Evolutionary conservation across 2,888 invertebrate species (phyloP).

Genomic region (Dryococelus australis): DNA sequence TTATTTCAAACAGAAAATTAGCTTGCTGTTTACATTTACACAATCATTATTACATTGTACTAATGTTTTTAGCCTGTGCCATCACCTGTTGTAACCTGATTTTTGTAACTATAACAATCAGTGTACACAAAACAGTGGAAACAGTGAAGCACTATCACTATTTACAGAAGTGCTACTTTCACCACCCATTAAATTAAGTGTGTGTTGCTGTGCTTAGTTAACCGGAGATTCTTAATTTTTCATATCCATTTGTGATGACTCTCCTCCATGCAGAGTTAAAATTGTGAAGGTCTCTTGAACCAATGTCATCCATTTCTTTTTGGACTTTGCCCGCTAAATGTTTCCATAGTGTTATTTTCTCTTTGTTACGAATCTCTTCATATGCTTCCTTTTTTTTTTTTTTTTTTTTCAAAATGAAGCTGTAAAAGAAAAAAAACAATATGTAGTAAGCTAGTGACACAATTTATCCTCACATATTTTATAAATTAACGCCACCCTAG

Average conservation of each 20-base stretch:
- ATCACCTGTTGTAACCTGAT: neutral
- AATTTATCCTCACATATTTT: too few relatives aligned
- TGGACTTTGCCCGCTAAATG: neutral
- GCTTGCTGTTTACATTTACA: too few relatives aligned
- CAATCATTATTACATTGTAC: neutral
- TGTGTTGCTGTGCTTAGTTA: neutral
- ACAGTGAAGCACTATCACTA: neutral
- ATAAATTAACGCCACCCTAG: too few relatives aligned
- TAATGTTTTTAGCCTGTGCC: neutral
- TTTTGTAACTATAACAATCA: neutral
- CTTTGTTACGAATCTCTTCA: neutral
- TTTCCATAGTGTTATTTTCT: neutral
- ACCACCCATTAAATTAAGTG: neutral
- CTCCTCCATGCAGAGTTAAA: neutral
- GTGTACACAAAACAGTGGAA: too few relatives aligned
- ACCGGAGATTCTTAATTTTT: neutral
- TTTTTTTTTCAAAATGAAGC: neutral
- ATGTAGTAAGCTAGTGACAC: neutral
- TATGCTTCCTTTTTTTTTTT: neutral
- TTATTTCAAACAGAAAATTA: too few relatives aligned
- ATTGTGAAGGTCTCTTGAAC: neutral
- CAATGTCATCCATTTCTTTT: neutral
- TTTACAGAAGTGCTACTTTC: neutral
- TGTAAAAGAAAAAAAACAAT: neutral
- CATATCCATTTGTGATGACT: neutral